Conservation (phyloP, 2,888 invertebrate genomes). For the Cotesia congregata region DNA sequence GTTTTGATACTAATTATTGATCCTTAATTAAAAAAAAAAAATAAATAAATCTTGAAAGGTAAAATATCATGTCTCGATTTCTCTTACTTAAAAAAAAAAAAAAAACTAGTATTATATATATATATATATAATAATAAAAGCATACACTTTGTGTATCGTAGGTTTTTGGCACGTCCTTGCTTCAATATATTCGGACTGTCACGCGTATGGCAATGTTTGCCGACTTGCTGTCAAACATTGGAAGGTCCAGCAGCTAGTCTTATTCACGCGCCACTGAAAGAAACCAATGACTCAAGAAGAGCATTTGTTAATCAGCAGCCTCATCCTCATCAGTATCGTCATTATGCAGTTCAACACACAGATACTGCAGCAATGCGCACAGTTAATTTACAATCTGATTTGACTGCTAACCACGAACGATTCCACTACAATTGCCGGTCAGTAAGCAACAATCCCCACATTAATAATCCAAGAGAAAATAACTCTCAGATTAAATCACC, state of each 20-base stretch:
- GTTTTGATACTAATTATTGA: too few relatives aligned
- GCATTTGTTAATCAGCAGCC: slow-evolving; percentile 18
- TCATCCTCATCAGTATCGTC: slow-evolving; percentile 27
- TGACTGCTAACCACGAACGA: slow-evolving; percentile 22
- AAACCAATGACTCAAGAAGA: slow-evolving; percentile 25
- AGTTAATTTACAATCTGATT: slow-evolving; percentile 18
- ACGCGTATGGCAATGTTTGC: slow-evolving; percentile 32
- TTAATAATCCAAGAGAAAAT: neutral
- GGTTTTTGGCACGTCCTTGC: slow-evolving; percentile 30
- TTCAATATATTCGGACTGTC: slow-evolving; percentile 21
- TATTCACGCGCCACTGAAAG: slow-evolving; percentile 27
- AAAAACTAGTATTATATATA: neutral
- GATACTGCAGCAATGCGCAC: slow-evolving; percentile 22
- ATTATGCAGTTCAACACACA: slow-evolving; percentile 28
- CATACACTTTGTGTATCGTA: neutral
- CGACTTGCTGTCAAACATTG: slow-evolving; percentile 30
- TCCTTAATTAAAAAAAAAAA: too few relatives aligned
- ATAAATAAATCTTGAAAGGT: too few relatives aligned
- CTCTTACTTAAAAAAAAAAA: neutral
- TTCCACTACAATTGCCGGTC: slow-evolving; percentile 20
- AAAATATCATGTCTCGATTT: neutral
- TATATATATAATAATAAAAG: slow-evolving; percentile 7
- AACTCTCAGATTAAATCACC: slow-evolving; percentile 28
- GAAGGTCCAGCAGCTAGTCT: slow-evolving; percentile 30
- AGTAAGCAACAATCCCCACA: slow-evolving; percentile 5